Base-by-base conservation (phyloP, 1,140 invertebrate genomes). In the Cydia strobilella region DNA sequence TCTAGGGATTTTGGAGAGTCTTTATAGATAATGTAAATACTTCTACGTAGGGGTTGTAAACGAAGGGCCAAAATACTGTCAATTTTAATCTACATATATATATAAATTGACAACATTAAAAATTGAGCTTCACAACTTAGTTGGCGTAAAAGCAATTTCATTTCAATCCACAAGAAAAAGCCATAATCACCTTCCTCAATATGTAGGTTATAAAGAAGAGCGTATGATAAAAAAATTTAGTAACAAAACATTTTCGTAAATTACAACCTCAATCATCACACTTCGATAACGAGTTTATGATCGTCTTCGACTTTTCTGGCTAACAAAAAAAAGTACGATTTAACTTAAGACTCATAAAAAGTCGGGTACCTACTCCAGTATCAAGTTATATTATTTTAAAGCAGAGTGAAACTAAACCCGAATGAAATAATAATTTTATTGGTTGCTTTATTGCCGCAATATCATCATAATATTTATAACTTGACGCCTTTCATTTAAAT, bases 381-480 rank as follows among this genome's bases (percentile, higher is more conserved):
- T 69, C n/a, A 69, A 69, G 65, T 42, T 42, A 39, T 39, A 69
- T 69, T 69, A 69, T 69, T 69, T 42, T 69, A 69, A 69, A 69
- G 18, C 25, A 27, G 15, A 39, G 65, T 39, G 27, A 69, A 69
- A 69, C 65, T 18, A 39, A 39, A 69, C 9, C 65, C 35, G 65
- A 69, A 69, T 35, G 35, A n/a, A 69, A 69, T 69, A 20, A 69
- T 69, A 69, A 35, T 69, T 69, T 69, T 69, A 69, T 69, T 69
- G n/a, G 65, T 18, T 69, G n/a, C 35, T 69, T 69, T 69, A 69
- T 69, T 31, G 18, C 65, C 65, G 31, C 65, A 69, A 69, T 69
- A 69, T 39, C 15, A 39, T 39, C 65, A 69, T 39, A 69, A 69
- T 69, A 69, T 69, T 69, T 69, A 69, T 69, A 69, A 69, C 65